Conservation (phyloP, 2,797 vertebrate genomes). For the Gallinago stenura region DNA sequence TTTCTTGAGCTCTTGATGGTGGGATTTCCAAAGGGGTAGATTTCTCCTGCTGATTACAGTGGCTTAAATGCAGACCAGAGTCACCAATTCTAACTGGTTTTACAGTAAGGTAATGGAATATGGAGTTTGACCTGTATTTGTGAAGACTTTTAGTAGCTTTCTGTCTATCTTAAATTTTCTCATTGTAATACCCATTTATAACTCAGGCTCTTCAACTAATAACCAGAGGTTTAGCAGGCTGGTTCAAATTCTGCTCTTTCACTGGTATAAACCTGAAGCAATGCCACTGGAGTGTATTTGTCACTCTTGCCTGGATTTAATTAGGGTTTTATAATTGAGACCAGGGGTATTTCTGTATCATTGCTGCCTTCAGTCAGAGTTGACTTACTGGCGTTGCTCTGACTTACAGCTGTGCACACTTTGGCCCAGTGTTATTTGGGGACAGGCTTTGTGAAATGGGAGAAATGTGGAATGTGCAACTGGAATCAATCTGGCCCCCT, state of each 20-base stretch:
- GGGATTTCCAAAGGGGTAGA: neutral
- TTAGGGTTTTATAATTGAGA: constrained; percentile 67
- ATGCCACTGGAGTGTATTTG: constrained; percentile 46
- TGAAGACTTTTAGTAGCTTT: constrained; percentile 5
- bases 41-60: constrained; percentile 11
- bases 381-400: constrained; percentile 63
- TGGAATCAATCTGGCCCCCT: constrained; percentile 62
- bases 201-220: neutral
- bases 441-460: constrained; percentile 71
- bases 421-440: constrained; percentile 72
- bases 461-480: constrained; percentile 66
- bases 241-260: constrained; percentile 30
- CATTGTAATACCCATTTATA: neutral
- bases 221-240: neutral
- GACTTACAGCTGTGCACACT: constrained; percentile 68
- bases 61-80: neutral
- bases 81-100: constrained; percentile 20
- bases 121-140: constrained; percentile 1
- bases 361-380: constrained; percentile 52
- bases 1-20: constrained; percentile 24
- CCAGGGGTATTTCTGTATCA: constrained; percentile 50
- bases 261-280: constrained; percentile 52
- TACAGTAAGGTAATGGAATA: neutral
- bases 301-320: constrained; percentile 58
- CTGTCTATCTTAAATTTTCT: neutral